Evolutionary conservation across 2,888 invertebrate genomes (phyloP).

Genomic region (Amblyjoppa proteus): DNA sequence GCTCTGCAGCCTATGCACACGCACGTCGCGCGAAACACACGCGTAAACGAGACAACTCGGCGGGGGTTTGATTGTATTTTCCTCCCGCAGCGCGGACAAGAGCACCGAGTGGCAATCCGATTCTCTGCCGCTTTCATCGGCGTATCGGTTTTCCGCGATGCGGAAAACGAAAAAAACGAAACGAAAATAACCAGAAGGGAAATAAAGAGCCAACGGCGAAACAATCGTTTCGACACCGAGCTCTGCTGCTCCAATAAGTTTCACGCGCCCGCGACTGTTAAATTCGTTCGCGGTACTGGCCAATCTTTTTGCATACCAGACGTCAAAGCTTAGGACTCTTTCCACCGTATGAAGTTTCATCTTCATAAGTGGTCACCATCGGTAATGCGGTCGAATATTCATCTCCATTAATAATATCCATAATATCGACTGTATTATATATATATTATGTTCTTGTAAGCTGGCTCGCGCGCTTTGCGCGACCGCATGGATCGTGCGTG

Average conservation of each 20-base stretch:
- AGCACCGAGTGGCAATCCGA: constrained; percentile 36
- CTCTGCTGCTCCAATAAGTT: not conserved
- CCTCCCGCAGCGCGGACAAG: not conserved
- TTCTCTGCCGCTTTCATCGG: constrained; percentile 6
- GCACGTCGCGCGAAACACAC: not conserved
- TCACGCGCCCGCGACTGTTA: not conserved
- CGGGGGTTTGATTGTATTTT: constrained; percentile 49
- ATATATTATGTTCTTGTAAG: not conserved
- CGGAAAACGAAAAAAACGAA: not conserved
- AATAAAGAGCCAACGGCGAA: not conserved
- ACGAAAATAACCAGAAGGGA: not conserved
- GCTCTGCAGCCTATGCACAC: not conserved
- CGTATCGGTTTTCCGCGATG: not conserved
- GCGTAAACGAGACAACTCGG: constrained; percentile 48
- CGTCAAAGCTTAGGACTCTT: not conserved
- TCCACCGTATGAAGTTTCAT: not conserved
- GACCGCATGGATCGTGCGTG: no score
- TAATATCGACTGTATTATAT: not conserved
- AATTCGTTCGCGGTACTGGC: not conserved
- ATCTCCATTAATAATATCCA: not conserved
- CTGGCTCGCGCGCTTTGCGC: no score
- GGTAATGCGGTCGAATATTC: constrained; percentile 3
- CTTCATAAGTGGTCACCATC: not conserved
- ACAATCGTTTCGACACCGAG: not conserved
- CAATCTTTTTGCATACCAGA: not conserved